Evolutionary conservation across 2,888 invertebrate genomes (phyloP).

Genomic region (Lasioglossum lativentre): DNA sequence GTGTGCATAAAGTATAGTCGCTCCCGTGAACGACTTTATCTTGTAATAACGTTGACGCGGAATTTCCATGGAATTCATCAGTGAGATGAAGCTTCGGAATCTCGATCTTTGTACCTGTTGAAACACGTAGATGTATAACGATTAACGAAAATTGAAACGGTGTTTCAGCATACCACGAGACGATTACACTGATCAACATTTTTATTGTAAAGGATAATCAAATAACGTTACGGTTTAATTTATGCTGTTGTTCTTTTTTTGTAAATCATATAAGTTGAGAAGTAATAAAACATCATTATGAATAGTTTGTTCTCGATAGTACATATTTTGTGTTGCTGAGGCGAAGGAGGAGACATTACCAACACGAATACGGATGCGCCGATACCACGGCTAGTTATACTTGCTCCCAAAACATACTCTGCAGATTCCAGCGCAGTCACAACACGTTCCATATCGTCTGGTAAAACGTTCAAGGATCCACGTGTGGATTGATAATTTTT

Average conservation of each 20-base stretch:
- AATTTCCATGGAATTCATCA: slow-evolving; percentile 34
- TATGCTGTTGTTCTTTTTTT: slow-evolving; percentile 10
- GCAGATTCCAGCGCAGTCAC: slow-evolving; percentile 36
- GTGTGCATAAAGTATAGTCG: slow-evolving; percentile 35
- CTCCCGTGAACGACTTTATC: slow-evolving; percentile 27
- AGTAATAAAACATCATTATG: slow-evolving; percentile 1
- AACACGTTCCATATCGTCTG: slow-evolving; percentile 37
- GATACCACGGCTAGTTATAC: slow-evolving; percentile 37
- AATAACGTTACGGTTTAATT: slow-evolving; percentile 19
- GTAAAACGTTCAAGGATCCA: slow-evolving; percentile 30
- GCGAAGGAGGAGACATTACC: slow-evolving; percentile 43
- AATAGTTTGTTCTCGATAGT: not conserved
- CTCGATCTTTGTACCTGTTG: slow-evolving; percentile 54
- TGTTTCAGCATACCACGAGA: not conserved
- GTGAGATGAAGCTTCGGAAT: slow-evolving; percentile 36
- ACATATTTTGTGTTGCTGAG: slow-evolving; percentile 6
- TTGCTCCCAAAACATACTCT: slow-evolving; percentile 53
- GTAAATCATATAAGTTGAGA: not conserved
- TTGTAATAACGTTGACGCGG: slow-evolving; percentile 26
- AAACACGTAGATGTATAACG: slow-evolving; percentile 12
- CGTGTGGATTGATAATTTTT: slow-evolving; percentile 40
- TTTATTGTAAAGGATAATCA: slow-evolving; percentile 18
- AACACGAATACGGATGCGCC: slow-evolving; percentile 51
- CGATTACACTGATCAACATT: not conserved
- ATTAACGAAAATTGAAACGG: not conserved